Percentiles rank a stretch among this genome's conserved stretches.
Evolutionary conservation across 2,888 invertebrate species (phyloP).

Genomic region (Phortica magna): DNA sequence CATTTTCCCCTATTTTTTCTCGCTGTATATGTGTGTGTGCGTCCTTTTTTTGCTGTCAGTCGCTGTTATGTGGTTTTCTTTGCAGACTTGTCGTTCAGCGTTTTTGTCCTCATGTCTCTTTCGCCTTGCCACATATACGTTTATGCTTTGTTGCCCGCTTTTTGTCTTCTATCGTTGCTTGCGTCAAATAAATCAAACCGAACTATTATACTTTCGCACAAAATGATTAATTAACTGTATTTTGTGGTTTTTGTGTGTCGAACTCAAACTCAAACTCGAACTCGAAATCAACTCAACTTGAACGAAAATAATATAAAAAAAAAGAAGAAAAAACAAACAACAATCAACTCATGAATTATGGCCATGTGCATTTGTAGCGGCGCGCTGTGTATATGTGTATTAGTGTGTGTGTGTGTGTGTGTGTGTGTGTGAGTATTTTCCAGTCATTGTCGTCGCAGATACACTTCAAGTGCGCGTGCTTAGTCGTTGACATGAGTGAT

Average conservation of each 20-base stretch:
- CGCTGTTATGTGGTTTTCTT: not conserved
- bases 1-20: not conserved
- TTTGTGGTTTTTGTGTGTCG: slow-evolving; percentile 50
- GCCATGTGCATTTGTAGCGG: not conserved
- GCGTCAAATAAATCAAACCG: slow-evolving; percentile 63
- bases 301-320: not conserved
- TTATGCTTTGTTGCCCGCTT: not conserved
- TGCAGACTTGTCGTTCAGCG: not conserved
- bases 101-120: too few species aligned
- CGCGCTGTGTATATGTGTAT: not conserved
- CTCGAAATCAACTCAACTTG: slow-evolving; percentile 26
- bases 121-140: too few species aligned
- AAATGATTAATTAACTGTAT: slow-evolving; percentile 70
- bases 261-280: too few species aligned
- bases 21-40: too few species aligned
- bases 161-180: not conserved
- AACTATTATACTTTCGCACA: slow-evolving; percentile 57
- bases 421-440: not conserved
- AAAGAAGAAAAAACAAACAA: not conserved
- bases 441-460: not conserved
- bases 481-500: not conserved
- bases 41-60: not conserved
- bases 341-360: not conserved
- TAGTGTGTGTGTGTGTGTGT: not conserved
- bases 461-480: not conserved